Evolutionary conservation across 2,888 invertebrate species (phyloP), one percentile per base, ranked within the genome.

Genomic region (Cistogaster globosa): DNA sequence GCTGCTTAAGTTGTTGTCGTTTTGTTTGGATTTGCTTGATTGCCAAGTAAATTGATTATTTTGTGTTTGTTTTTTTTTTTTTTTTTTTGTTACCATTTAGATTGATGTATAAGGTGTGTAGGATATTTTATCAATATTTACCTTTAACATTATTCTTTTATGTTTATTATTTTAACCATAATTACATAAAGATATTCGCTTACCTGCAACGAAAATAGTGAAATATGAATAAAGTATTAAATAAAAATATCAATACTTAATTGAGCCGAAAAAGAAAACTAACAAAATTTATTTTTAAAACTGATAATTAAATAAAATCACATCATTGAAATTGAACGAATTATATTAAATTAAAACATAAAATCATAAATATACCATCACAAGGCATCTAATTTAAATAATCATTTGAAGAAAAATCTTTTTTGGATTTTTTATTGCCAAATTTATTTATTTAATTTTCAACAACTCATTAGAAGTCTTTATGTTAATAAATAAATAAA

Each of bases 131-230:
- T 72, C 65, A 72, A 72, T 80, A 80, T 67, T 72, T 80, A 72
- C 71, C 71, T 71, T 79, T 22, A 57, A 65, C 58, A 32, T 26
- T 26, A 18, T 32, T 42, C 16, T 45, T 11, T 18, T 22, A 32
- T 16, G 12, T 45, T 65, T 14, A 55, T 65, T 74, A 63, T 57
- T 48, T 48, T 48, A 36, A 36, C 32, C 26, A 26, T n/a, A 63
- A 53, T 62, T 7, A 22, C 20, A 36, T 71, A 32, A 71, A 48
- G 71, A 57, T 48, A 32, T 62, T n/a, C 22, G 65, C 65, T 79
- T 80, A 80, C 79, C 72, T 80, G 72, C 32, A 78, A 78, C 63
- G 62, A 67, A 67, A 65, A 58, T 26, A 55, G 55, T 18, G 45
- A n/a, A 26, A 22, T 4, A 69, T 32, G 11, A 57, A 38, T 32